These are phyloP conservation scores for Echeneis naucrates DNA, from an alignment of 2,797 vertebrate species.

Conservation along the genomic window DNA sequence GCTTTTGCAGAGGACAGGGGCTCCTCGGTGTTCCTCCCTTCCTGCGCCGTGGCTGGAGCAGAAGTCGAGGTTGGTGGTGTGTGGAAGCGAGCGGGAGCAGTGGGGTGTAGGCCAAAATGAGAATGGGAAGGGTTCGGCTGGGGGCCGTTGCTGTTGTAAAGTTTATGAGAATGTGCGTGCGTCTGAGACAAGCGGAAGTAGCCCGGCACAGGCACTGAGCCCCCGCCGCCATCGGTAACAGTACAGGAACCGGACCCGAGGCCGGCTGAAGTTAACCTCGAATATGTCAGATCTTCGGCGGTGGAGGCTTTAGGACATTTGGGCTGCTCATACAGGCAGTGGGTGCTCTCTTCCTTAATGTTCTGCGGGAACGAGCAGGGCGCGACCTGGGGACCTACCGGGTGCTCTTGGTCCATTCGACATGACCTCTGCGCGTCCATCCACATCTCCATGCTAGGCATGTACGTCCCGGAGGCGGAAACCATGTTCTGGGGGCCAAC, in stretches of 20 bases:
- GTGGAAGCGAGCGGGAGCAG: conserved; percentile 90
- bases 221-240: conserved; percentile 79
- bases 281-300: conserved; percentile 89
- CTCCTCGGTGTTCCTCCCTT: conserved; percentile 87
- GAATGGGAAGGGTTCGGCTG: conserved; percentile 89
- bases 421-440: conserved; percentile 95
- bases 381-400: conserved; percentile 84
- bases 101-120: conserved; percentile 82
- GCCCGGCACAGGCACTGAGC: conserved; percentile 94
- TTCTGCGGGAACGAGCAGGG: conserved; percentile 94
- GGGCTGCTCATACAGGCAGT: conserved; percentile 95
- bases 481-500: conserved; percentile 87
- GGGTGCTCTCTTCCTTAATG: conserved; percentile 98
- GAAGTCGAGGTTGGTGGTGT: conserved; percentile 82
- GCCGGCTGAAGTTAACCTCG: conserved; percentile 82
- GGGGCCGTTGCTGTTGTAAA: conserved; percentile 87
- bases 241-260: conserved; percentile 85
- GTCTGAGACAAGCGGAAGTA: conserved; percentile 99
- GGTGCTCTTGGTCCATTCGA: conserved; percentile 90
- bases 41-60: conserved; percentile 83
- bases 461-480: conserved; percentile 88
- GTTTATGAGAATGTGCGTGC: conserved; percentile 93
- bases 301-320: conserved; percentile 92
- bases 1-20: conserved; percentile 69
- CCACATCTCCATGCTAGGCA: conserved; percentile 96